Conservation (phyloP, 2,113 vertebrate genomes). For the Empidonax traillii region DNA sequence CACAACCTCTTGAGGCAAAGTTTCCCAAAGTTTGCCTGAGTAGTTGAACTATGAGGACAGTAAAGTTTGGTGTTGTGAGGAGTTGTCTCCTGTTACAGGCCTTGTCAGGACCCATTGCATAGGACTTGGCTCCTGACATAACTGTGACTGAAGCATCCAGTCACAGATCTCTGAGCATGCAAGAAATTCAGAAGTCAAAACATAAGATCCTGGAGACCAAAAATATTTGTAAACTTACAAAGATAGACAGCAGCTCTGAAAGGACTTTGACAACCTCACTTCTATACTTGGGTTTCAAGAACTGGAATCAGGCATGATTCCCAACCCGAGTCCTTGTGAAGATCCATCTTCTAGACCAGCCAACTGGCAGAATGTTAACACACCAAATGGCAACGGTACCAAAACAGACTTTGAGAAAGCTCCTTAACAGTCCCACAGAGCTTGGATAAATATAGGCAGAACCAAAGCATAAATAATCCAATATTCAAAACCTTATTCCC, state of each 20-base stretch:
- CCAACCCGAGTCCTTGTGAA: not conserved
- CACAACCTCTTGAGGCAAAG: not conserved
- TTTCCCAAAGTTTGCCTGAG: not conserved
- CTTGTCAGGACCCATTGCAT: not conserved
- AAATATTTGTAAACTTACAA: not conserved
- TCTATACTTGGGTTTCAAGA: not conserved
- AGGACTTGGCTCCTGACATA: not conserved
- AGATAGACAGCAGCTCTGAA: not conserved
- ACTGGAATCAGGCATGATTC: not conserved
- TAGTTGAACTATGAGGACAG: not conserved
- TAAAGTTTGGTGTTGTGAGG: not conserved
- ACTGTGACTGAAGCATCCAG: not conserved
- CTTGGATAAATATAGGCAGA: not conserved
- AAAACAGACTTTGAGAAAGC: not conserved
- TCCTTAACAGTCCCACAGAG: not conserved
- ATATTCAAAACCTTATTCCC: slow-evolving; percentile 49
- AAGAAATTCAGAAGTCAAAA: not conserved
- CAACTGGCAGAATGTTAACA: not conserved
- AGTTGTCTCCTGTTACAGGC: not conserved
- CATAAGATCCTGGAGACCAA: not conserved
- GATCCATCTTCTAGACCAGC: not conserved
- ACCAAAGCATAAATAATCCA: not conserved
- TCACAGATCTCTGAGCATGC: not conserved
- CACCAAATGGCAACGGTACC: not conserved
- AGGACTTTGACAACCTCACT: not conserved